phyloP scores from a whole-genome alignment of 2,797 vertebrate genomes.

The Micrastur ruficollis region DNA sequence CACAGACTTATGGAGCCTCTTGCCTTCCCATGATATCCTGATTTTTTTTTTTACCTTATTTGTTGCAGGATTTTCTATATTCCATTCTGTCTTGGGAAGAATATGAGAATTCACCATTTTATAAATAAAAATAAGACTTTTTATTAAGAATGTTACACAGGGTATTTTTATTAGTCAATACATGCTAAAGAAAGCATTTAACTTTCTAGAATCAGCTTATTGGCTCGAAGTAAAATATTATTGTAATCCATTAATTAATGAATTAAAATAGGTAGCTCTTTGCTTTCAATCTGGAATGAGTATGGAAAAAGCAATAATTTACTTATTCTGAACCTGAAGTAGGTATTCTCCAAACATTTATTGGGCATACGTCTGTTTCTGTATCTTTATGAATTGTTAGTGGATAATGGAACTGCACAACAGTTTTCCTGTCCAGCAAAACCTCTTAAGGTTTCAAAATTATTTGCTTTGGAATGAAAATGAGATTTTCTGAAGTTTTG shows the following conservation, averaged over 20 bases:
- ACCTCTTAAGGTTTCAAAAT: not conserved
- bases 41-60: not conserved
- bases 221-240: not conserved
- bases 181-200: not conserved
- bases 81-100: not conserved
- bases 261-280: not conserved
- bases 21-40: not conserved
- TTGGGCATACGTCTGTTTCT: not conserved
- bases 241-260: not conserved
- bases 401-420: not conserved
- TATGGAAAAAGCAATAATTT: not conserved
- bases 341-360: not conserved
- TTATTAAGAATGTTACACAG: not conserved
- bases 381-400: not conserved
- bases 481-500: not conserved
- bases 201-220: not conserved
- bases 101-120: not conserved
- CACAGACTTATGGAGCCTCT: not conserved
- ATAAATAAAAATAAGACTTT: conserved; percentile 29
- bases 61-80: not conserved
- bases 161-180: not conserved
- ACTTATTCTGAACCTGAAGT: not conserved
- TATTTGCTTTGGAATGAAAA: not conserved
- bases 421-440: not conserved
- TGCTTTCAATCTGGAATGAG: not conserved